phyloP scores from a whole-genome alignment of 2,888 invertebrate species.

The Ligdia adustata region DNA sequence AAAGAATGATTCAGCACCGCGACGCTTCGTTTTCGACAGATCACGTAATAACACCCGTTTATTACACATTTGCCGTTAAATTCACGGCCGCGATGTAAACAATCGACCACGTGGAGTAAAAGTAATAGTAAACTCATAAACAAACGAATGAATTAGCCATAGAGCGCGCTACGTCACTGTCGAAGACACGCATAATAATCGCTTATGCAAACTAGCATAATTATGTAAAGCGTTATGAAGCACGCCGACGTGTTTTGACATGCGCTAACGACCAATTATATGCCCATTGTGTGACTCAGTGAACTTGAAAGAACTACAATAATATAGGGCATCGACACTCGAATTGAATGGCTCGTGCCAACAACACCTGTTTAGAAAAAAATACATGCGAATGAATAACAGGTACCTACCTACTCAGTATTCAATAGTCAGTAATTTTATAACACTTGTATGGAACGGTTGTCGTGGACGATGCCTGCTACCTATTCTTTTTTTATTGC shows the following conservation, averaged over 20 bases:
- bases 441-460: slow-evolving; percentile 46
- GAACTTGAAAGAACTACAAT: slow-evolving; percentile 78
- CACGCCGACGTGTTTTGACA: slow-evolving; percentile 75
- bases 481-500: slow-evolving; percentile 32
- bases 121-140: slow-evolving; percentile 77
- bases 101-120: slow-evolving; percentile 75
- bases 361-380: slow-evolving; percentile 75
- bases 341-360: slow-evolving; percentile 54
- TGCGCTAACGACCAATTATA: slow-evolving; percentile 77
- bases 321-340: slow-evolving; percentile 80
- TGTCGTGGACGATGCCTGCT: slow-evolving; percentile 26
- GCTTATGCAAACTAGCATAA: slow-evolving; percentile 79
- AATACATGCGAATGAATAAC: slow-evolving; percentile 53
- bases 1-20: slow-evolving; percentile 40
- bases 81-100: slow-evolving; percentile 65
- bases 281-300: slow-evolving; percentile 76
- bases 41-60: slow-evolving; percentile 56
- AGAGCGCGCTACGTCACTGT: slow-evolving; percentile 67
- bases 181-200: slow-evolving; percentile 80
- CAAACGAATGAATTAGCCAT: slow-evolving; percentile 78
- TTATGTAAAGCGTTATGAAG: slow-evolving; percentile 79
- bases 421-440: slow-evolving; percentile 64
- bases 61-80: slow-evolving; percentile 69
- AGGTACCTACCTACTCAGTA: slow-evolving; percentile 74
- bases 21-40: slow-evolving; percentile 41